Percentiles rank a stretch among this genome's conserved stretches.
Conservation (phyloP, 2,113 vertebrate genomes). For the Mormoops blainvillei region DNA sequence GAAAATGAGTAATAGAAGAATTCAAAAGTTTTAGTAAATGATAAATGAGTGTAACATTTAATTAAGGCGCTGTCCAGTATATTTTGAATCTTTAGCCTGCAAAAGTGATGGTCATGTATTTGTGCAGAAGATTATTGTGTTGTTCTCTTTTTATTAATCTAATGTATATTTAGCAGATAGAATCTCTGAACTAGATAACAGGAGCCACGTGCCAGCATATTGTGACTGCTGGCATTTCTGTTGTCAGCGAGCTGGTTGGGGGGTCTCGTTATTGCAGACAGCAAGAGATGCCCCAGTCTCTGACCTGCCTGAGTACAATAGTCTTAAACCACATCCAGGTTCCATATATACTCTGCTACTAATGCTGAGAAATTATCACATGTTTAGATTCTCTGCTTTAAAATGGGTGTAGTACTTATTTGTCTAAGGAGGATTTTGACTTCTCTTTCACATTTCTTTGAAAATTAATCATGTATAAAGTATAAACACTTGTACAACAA, state of each 20-base stretch:
- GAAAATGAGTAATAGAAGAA: background rate
- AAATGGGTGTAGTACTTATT: background rate
- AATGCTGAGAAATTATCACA: background rate
- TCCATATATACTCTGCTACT: background rate
- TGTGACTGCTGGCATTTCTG: background rate
- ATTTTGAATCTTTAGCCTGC: background rate
- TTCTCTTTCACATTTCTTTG: background rate
- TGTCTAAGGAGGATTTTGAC: background rate
- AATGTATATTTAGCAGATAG: background rate
- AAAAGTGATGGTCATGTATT: background rate
- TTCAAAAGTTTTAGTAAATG: background rate
- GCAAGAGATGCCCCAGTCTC: background rate
- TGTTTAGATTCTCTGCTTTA: background rate
- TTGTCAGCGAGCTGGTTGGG: background rate
- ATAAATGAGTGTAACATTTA: background rate
- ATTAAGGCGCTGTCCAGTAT: background rate
- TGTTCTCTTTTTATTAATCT: background rate
- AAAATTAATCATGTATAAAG: background rate
- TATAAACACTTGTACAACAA: background rate
- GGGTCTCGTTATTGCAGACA: background rate
- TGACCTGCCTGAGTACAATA: background rate
- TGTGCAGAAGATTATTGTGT: background rate
- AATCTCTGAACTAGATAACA: background rate
- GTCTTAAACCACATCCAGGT: background rate
- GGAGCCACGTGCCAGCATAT: background rate